Percentiles rank a stretch among this genome's conserved stretches.
Conservation (phyloP, 2,888 invertebrate genomes). For the Loripinus fragilis region DNA sequence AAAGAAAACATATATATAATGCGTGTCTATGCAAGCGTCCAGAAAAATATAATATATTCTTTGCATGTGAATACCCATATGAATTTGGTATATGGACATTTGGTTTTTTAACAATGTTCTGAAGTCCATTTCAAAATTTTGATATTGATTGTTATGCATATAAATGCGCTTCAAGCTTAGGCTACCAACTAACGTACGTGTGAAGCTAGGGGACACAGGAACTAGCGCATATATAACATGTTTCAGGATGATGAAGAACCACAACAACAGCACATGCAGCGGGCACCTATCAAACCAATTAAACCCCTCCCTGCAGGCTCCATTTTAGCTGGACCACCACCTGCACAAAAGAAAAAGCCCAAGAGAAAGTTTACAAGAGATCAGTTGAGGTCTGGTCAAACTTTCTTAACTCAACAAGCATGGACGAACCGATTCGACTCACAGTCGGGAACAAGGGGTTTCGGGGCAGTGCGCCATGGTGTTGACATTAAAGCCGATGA, state of each 20-base stretch:
- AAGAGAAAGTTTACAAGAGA: constrained; percentile 50
- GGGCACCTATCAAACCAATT: constrained; percentile 79
- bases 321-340: background rate
- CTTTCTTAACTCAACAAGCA: constrained; percentile 69
- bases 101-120: too few species aligned
- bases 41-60: too few species aligned
- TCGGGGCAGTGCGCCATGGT: constrained; percentile 67
- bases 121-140: background rate
- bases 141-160: background rate
- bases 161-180: background rate
- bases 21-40: too few species aligned
- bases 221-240: constrained; percentile 5
- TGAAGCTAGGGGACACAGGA: background rate
- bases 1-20: too few species aligned
- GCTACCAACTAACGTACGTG: background rate
- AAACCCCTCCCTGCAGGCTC: constrained; percentile 54
- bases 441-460: constrained; percentile 78
- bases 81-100: too few species aligned
- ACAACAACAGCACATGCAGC: constrained; percentile 65
- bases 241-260: constrained; percentile 14
- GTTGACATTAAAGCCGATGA: constrained; percentile 75
- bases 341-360: constrained; percentile 21
- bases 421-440: constrained; percentile 82
- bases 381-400: constrained; percentile 56
- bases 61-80: too few species aligned